Conservation (phyloP, 2,113 vertebrate genomes). For the Tychaedon coryphoeus region DNA sequence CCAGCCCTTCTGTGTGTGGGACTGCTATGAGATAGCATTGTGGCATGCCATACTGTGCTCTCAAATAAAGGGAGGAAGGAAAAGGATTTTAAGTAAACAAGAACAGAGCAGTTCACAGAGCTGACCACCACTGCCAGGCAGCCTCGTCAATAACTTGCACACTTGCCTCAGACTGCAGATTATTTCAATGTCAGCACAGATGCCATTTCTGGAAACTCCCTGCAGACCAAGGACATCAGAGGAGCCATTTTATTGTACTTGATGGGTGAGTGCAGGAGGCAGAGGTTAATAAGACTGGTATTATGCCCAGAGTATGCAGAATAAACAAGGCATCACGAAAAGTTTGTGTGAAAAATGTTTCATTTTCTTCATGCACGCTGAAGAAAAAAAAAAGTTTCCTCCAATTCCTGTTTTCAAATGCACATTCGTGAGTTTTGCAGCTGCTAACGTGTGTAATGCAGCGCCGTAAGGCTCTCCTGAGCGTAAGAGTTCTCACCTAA, state of each 20-base stretch:
- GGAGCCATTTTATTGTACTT: constrained; percentile 50
- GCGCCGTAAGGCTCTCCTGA: background rate
- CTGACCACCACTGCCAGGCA: background rate
- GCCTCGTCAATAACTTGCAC: constrained; percentile 22
- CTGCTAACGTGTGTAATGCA: background rate
- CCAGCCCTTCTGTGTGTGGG: background rate
- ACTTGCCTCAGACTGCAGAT: constrained; percentile 41
- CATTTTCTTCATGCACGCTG: background rate
- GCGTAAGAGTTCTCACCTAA: constrained; percentile 40
- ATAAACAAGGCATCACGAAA: background rate
- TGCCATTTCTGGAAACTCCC: constrained; percentile 60
- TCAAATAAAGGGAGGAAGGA: constrained; percentile 37
- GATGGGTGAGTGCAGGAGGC: constrained; percentile 31
- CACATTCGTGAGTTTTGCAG: background rate
- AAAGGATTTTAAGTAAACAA: constrained; percentile 30
- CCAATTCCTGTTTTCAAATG: background rate
- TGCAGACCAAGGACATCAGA: constrained; percentile 52
- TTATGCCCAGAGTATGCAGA: background rate
- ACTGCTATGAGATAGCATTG: background rate
- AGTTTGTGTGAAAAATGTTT: background rate
- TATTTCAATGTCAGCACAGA: constrained; percentile 59
- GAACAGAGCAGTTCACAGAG: background rate
- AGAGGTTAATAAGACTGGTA: constrained; percentile 35
- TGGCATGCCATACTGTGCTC: background rate
- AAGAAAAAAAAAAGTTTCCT: background rate